Conservation (phyloP, 2,888 invertebrate genomes). For the Cataglyphis cursor region DNA sequence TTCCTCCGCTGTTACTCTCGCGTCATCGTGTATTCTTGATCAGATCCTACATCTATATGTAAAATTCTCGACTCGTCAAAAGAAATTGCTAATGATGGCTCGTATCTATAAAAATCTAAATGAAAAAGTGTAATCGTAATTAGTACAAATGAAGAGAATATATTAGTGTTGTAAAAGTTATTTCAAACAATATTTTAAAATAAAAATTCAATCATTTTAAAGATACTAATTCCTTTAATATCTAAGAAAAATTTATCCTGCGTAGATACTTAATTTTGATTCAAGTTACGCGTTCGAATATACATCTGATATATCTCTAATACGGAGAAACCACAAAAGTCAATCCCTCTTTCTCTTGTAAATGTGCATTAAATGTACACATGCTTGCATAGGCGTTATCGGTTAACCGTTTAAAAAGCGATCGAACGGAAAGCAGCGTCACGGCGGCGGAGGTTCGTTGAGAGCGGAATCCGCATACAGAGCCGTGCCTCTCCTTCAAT, state of each 20-base stretch:
- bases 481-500: conserved; percentile 61
- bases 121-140: not conserved
- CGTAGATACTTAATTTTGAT: not conserved
- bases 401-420: conserved; percentile 62
- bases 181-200: not conserved
- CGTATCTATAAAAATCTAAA: conserved; percentile 12
- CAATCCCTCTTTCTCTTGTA: not conserved
- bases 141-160: not conserved
- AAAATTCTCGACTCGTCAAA: conserved; percentile 36
- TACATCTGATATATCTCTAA: not conserved
- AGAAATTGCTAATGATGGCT: conserved; percentile 20
- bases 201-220: not conserved
- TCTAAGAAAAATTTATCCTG: not conserved
- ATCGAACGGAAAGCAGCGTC: conserved; percentile 48
- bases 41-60: conserved; percentile 41
- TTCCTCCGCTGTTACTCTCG: conserved; percentile 50
- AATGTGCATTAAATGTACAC: not conserved
- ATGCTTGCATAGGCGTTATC: not conserved
- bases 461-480: conserved; percentile 34
- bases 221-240: not conserved
- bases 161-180: not conserved
- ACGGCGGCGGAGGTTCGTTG: conserved; percentile 9
- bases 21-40: conserved; percentile 44
- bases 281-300: not conserved
- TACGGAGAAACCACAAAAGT: not conserved